Base-by-base conservation (phyloP, 2,113 vertebrate species). In the Indri indri region DNA sequence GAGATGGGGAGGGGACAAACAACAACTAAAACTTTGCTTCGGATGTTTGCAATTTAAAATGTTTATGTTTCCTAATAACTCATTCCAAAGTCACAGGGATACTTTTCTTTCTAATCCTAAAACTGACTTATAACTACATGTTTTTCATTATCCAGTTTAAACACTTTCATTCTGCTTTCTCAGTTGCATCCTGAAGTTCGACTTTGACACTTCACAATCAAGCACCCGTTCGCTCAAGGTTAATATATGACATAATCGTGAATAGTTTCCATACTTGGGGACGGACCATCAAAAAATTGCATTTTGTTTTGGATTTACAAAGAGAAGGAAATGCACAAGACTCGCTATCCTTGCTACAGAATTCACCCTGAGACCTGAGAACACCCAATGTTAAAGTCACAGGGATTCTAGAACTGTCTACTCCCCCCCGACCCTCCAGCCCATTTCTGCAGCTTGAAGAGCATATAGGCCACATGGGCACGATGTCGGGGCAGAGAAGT, bases 61-160 rank as follows among this genome's bases (percentile, higher is more conserved):
- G 70, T 90, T 97, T 95, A 40, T 57, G 32, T 94, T 91, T 95
- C 66, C 88, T 89, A 94, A 81, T 93, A 96, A 97, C 83, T 91
- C 79, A 74, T 87, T 79, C 73, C 74, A 66, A 92, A 70, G 34
- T 79, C 84, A 80, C 37, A 77, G 45, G 61, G 40, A 80, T 63
- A 82, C 42, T 83, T 97, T 87, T 93, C 54, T 95, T 95, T 84
- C 70, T 94, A 70, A 86, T 71, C 73, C 61, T 82, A 77, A 83
- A 61, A 70, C 59, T 82, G 54, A 79, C 59, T 91, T 83, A 45
- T 23, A 76, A 23, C 81, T 37, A 14, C 11, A 6, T 95, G 92
- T 81, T 97, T 94, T 77, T 95, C 66, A 84, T 91, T 81, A 89
- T 81, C 70, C 2, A 5, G 70, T 85, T 89, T 90, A 71, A 94